Conservation (phyloP, 2,888 invertebrate species). For the Drosophila phalerata region DNA sequence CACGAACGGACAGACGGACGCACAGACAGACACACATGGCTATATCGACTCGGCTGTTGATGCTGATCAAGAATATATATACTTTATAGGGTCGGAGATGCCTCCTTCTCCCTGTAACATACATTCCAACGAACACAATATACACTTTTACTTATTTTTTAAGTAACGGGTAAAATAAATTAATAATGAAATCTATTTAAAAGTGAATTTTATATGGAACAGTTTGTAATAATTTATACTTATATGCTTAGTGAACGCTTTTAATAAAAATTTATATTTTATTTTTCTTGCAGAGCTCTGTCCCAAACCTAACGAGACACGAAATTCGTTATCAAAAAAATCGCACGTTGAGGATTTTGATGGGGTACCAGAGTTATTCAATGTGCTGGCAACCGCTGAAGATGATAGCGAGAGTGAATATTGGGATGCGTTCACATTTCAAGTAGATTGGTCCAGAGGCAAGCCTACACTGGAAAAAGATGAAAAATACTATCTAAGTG, state of each 20-base stretch:
- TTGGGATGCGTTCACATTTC: conserved; percentile 94
- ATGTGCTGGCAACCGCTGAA: conserved; percentile 90
- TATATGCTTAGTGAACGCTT: not conserved
- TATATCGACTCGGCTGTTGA: no score
- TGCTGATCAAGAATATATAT: no score
- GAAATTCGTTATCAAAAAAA: conserved; percentile 90
- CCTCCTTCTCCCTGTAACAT: no score
- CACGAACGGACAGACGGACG: no score
- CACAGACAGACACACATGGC: no score
- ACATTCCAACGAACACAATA: no score
- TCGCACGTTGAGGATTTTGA: conserved; percentile 95
- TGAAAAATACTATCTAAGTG: conserved; percentile 90
- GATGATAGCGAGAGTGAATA: conserved; percentile 87
- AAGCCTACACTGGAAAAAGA: conserved; percentile 89
- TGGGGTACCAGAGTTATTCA: conserved; percentile 93
- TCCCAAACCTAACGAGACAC: conserved; percentile 92
- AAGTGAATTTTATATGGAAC: no score
- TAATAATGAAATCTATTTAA: no score
- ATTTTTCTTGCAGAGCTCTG: conserved; percentile 90
- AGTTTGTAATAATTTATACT: not conserved
- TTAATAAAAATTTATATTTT: not conserved
- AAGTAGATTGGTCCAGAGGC: conserved; percentile 87
- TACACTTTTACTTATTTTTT: no score
- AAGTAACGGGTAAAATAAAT: no score
- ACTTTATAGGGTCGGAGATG: no score